Base-by-base conservation (phyloP, 2,888 invertebrate species). In the Xestia ashworthii region DNA sequence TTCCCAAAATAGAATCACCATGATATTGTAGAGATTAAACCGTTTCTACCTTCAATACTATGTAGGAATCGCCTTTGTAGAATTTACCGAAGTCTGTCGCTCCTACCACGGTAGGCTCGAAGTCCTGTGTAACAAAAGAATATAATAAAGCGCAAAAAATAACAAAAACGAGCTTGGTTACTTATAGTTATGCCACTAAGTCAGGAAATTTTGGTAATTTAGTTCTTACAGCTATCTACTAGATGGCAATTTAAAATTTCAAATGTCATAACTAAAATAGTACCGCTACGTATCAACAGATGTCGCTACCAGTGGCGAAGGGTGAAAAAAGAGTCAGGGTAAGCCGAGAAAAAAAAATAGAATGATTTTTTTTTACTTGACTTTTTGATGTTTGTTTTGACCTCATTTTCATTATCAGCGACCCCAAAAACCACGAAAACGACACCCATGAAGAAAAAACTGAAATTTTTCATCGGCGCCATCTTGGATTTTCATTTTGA, bases 21-120 rank as follows among this genome's bases (percentile, higher is more conserved):
- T 19, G 6, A 50, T 50, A 55, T 5, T 5, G 25, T 16, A 25
- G 14, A 25, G 25, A 25, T 38, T 3, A 65, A 74, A 14, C 0
- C 1, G 6, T 53, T 48, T 97, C 97, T 97, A 98, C 98, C 95
- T 97, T 97, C 4, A 98, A 94, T 41, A 99, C 97, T 77, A 99
- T 98, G 93, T 98, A 99, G 0, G 98, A 98, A 92, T 99, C 99
- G 0, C 99, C 99, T 75, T 98, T 98, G 93, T 98, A 98, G 95
- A 99, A 99, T 94, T 98, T 98, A 5, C 99, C 99, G 91, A 97
- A 98, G 86, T 98, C 98, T 67, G 96, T 97, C 80, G 97, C 97
- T 0, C 98, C 97, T 71, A 98, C 98, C 0, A 97, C 96, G 0
- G 98, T 98, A 5, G 99, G 98, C 87, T 98, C 98, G 91, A 99